Evolutionary conservation across 2,797 vertebrate genomes (phyloP).

Genomic region (Myotis findleyi): DNA sequence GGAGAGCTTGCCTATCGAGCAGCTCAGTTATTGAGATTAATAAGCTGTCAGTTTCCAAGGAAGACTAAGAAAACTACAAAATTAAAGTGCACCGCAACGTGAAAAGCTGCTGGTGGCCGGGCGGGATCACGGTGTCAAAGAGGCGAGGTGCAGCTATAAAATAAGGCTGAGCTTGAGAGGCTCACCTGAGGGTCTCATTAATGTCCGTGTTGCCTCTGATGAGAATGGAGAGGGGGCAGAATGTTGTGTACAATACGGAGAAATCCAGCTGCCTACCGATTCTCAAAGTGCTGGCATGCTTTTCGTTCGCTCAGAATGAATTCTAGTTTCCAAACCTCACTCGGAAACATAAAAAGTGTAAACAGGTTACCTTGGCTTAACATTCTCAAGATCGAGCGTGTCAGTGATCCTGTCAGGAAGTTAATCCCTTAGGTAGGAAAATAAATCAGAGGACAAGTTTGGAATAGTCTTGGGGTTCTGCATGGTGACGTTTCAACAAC

Average conservation of each 20-base stretch:
- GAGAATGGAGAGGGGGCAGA: conserved; percentile 73
- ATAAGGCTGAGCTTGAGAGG: conserved; percentile 79
- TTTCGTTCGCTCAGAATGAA: conserved; percentile 62
- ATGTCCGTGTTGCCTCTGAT: conserved; percentile 68
- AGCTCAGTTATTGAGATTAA: conserved; percentile 83
- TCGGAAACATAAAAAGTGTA: conserved; percentile 32
- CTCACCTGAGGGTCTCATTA: conserved; percentile 72
- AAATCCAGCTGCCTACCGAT: conserved; percentile 78
- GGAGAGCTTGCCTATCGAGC: conserved; percentile 78
- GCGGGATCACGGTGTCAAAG: conserved; percentile 76
- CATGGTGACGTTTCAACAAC: conserved; percentile 55
- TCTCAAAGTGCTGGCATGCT: conserved; percentile 72
- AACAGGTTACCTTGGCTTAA: conserved; percentile 76
- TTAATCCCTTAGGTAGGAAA: conserved; percentile 77
- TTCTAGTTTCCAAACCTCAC: conserved; percentile 64
- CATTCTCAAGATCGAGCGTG: conserved; percentile 81
- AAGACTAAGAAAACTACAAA: conserved; percentile 84
- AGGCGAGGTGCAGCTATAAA: conserved; percentile 79
- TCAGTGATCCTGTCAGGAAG: conserved; percentile 82
- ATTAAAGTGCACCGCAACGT: conserved; percentile 80
- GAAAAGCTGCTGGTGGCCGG: conserved; percentile 77
- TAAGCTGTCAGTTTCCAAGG: conserved; percentile 83
- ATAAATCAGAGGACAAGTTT: conserved; percentile 75
- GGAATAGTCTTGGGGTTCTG: conserved; percentile 72
- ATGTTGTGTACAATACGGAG: conserved; percentile 65